Conservation (phyloP, 2,113 vertebrate genomes). For the Saguinus midas region DNA sequence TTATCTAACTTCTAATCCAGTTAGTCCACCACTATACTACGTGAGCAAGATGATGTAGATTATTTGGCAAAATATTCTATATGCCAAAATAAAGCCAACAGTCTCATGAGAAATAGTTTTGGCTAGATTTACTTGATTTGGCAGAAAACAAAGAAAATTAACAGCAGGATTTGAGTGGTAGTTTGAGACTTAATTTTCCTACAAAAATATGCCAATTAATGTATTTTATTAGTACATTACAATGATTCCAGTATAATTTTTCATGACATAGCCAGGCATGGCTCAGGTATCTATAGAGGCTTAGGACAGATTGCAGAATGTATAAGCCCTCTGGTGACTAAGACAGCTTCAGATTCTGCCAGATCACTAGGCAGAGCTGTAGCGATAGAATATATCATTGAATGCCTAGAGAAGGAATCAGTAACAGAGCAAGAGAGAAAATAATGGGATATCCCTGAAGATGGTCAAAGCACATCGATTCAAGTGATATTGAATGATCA, state of each 20-base stretch:
- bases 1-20: background rate
- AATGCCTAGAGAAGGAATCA: background rate
- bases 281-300: background rate
- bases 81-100: background rate
- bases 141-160: slow-evolving; percentile 24
- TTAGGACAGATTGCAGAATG: background rate
- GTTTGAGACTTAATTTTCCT: background rate
- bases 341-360: background rate
- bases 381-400: background rate
- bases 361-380: background rate
- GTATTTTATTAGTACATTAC: background rate
- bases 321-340: background rate
- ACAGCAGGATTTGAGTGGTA: background rate
- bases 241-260: slow-evolving; percentile 9
- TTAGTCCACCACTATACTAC: background rate
- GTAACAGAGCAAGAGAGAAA: background rate
- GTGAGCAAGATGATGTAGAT: background rate
- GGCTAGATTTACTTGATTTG: background rate
- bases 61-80: background rate
- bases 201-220: background rate
- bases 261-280: background rate
- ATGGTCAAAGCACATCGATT: background rate
- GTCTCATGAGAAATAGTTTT: background rate
- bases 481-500: background rate
- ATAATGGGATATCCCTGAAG: background rate